phyloP scores from a whole-genome alignment of 1,140 invertebrate genomes.

The Rhagoletis zephyria region DNA sequence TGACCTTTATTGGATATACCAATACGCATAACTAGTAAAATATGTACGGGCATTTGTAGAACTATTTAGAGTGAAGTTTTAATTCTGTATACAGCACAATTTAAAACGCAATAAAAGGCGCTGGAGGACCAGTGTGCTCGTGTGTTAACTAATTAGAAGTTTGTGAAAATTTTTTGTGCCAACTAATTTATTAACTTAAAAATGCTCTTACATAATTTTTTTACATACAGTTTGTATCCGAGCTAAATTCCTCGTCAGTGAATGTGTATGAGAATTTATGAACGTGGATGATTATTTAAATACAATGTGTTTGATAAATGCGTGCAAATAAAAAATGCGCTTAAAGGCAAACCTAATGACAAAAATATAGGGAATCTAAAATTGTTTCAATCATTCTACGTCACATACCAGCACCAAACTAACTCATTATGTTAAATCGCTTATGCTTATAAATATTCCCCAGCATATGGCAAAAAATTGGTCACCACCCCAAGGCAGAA shows the following conservation, averaged over 20 bases:
- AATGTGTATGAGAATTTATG: neutral
- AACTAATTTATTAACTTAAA: neutral
- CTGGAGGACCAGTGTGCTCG: too few species aligned
- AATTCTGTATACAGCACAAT: neutral
- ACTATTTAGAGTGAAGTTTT: neutral
- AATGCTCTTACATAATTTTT: conserved; percentile 11
- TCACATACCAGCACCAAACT: too few species aligned
- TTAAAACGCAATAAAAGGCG: neutral
- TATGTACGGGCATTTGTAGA: neutral
- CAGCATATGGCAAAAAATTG: neutral
- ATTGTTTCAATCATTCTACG: too few species aligned
- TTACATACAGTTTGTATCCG: neutral
- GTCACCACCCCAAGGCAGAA: neutral
- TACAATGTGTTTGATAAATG: neutral
- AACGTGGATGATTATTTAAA: too few species aligned
- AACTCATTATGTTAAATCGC: neutral
- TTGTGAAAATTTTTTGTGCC: neutral
- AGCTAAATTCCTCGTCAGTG: neutral
- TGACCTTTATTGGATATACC: neutral
- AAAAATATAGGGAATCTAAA: too few species aligned
- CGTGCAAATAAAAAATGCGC: neutral
- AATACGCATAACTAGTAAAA: neutral
- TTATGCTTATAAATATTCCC: too few species aligned
- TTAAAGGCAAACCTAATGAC: too few species aligned
- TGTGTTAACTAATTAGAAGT: too few species aligned